phyloP scores from a whole-genome alignment of 2,888 invertebrate species.

The Calameuta idolon region DNA sequence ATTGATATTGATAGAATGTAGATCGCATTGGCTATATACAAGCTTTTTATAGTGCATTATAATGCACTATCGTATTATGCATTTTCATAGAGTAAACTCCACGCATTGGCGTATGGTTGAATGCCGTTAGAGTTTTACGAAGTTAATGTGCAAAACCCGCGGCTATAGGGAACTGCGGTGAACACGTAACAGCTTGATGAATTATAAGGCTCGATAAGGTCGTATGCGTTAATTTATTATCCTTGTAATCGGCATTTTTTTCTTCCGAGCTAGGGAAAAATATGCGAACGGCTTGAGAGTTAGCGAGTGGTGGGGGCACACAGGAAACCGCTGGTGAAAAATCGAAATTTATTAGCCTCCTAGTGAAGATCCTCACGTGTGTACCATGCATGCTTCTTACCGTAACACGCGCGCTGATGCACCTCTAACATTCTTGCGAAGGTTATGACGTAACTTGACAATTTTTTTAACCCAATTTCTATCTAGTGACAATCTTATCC shows the following conservation, averaged over 20 bases:
- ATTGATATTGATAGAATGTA: not conserved
- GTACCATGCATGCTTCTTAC: not conserved
- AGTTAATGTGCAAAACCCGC: constrained; percentile 51
- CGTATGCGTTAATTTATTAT: constrained; percentile 63
- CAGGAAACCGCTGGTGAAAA: constrained; percentile 36
- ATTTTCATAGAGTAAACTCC: not conserved
- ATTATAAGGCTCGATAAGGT: constrained; percentile 64
- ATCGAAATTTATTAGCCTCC: constrained; percentile 43
- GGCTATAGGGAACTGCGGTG: constrained; percentile 28
- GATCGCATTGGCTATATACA: not conserved
- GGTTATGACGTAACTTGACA: constrained; percentile 25
- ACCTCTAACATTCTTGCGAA: constrained; percentile 26
- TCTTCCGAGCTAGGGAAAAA: not conserved
- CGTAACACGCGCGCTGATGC: constrained; percentile 30
- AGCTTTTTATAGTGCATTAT: not conserved
- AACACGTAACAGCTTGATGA: constrained; percentile 60
- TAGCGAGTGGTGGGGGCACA: constrained; percentile 6
- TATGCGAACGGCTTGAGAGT: not conserved
- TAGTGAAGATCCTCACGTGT: constrained; percentile 8
- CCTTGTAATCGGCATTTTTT: constrained; percentile 50
- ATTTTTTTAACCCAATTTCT: not conserved
- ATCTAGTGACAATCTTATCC: not conserved
- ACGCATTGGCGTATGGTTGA: constrained; percentile 28
- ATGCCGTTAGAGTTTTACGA: constrained; percentile 54
- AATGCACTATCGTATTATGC: not conserved